Conservation (phyloP, 37 sponge, comb jelly and placozoan species). For the Eunapius fragilis region DNA sequence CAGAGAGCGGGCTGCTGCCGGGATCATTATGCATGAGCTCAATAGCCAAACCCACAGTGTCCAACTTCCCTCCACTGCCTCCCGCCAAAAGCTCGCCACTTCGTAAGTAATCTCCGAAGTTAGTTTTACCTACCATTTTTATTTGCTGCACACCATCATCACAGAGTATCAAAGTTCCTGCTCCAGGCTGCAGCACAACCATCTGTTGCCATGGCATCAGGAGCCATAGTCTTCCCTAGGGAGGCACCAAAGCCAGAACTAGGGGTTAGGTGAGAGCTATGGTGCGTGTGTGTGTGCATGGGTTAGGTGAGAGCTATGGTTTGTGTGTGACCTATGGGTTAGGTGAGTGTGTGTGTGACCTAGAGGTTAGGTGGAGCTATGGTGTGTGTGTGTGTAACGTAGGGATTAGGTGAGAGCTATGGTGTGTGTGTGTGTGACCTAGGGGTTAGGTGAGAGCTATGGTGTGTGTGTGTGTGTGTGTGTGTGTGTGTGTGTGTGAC, state of each 20-base stretch:
- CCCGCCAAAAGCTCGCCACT: not conserved
- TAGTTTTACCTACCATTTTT: not conserved
- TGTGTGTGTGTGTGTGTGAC: no score
- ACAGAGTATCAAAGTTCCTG: not conserved
- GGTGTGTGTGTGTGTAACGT: no score
- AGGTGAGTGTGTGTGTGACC: no score
- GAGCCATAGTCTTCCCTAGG: not conserved
- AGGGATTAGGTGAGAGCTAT: no score
- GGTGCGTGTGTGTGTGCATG: no score
- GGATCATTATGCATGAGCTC: conserved; percentile 36
- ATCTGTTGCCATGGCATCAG: not conserved
- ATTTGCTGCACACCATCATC: not conserved
- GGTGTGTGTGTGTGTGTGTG: no score
- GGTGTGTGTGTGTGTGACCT: no score
- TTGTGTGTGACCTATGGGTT: no score
- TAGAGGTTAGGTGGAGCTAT: no score
- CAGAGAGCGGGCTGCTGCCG: conserved; percentile 47
- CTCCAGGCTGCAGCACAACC: not conserved
- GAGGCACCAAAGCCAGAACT: not conserved
- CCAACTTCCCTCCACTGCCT: conserved; percentile 22
- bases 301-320: no score
- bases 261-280: not conserved
- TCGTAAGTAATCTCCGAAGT: not conserved
- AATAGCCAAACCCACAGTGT: conserved; percentile 37
- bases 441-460: no score